Percentiles rank a stretch among this genome's conserved stretches.
Conservation (phyloP, 1,140 invertebrate genomes). For the Achatina immaculata region DNA sequence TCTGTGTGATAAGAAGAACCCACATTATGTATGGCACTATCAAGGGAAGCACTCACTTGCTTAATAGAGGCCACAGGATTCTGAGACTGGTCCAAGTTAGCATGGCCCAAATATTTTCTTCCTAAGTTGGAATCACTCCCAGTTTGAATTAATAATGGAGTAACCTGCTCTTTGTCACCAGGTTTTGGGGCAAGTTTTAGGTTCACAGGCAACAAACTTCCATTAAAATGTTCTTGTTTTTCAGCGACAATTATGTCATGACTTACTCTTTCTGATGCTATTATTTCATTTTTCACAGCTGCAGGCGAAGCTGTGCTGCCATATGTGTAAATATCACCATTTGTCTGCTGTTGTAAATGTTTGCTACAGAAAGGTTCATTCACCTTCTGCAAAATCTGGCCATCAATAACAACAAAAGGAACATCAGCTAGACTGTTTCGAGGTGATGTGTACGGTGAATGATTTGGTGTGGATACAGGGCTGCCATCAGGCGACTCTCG, state of each 20-base stretch:
- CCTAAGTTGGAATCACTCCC: neutral
- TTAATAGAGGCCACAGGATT: neutral
- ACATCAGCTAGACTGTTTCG: conserved; percentile 55
- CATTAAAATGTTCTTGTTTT: neutral
- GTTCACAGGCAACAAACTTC: neutral
- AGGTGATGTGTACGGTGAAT: conserved; percentile 61
- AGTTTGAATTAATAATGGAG: neutral
- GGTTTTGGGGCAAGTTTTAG: neutral
- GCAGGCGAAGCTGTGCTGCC: no score
- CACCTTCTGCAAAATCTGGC: neutral
- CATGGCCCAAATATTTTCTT: neutral
- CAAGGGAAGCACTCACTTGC: neutral
- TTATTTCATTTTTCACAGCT: neutral
- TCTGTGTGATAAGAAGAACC: neutral
- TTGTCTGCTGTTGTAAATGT: neutral
- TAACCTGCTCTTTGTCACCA: neutral
- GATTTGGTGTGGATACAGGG: conserved; percentile 63
- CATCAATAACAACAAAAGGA: neutral
- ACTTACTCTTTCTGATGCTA: neutral
- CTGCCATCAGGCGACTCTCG: conserved; percentile 60
- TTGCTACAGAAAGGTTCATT: conserved; percentile 4
- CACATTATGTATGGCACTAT: neutral
- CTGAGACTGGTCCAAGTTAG: neutral
- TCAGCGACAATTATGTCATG: neutral
- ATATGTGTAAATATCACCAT: neutral